Evolutionary conservation across 2,113 vertebrate species (phyloP), one percentile per base, ranked within the genome.

Genomic region (Alethe diademata): DNA sequence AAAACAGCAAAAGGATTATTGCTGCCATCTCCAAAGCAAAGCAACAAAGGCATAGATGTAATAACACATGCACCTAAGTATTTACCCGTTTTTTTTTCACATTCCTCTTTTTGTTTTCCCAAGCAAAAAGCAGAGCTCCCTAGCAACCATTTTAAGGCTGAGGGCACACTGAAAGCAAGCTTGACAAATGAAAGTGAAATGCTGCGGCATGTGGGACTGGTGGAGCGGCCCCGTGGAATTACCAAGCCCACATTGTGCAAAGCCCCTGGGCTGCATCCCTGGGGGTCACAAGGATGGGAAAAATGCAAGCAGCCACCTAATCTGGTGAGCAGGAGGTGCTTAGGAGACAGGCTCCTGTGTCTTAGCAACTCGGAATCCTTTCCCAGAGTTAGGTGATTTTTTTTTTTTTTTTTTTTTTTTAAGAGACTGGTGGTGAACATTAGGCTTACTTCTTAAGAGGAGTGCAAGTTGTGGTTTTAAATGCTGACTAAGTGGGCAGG

Each of bases 61-160:
- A 29, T 54, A 93, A 53, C 0, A 0, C 19, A 60, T 11, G 10
- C 36, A 57, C 53, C 22, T 28, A 62, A 87, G 53, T 65, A 60
- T 81, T 85, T 72, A 60, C 42, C 15, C 31, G 10, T 5, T 3
- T 75, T 70, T 92, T 88, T 79, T 28, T 24, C 62, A 54, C 88
- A 90, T 90, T 86, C 88, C 71, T 86, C 38, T 65, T 48, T 85
- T 88, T 95, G 74, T 96, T 92, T 92, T 79, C 78, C 58, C 71
- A 76, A 65, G 88, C 28, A 82, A 88, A 91, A 96, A 57, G 22
- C 81, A 92, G 45, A 26, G 33, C 42, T 93, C 75, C 95, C 42
- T 82, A 87, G 90, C 93, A 97, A 92, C 93, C 35, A 40, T 79
- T 88, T 83, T 70, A 86, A 72, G 35, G 50, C 62, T 94, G 75